Evolutionary conservation across 2,113 vertebrate species (phyloP).

Genomic region (Microcebus ravelobensis): DNA sequence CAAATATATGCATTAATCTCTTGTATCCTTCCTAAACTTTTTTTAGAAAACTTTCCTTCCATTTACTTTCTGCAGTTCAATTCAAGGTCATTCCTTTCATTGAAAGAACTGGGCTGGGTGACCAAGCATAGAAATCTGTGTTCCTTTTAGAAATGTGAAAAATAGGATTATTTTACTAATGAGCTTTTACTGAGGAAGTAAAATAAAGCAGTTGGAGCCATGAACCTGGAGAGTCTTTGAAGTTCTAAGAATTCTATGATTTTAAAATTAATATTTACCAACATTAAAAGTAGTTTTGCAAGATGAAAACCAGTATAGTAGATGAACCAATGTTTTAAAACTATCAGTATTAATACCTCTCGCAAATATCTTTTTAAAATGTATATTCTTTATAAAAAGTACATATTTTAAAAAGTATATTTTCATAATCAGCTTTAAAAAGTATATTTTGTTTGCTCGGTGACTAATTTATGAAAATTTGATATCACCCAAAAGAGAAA

Average conservation of each 20-base stretch:
- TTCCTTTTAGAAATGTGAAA: constrained; percentile 78
- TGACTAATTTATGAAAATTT: constrained; percentile 10
- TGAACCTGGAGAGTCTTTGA: constrained; percentile 16
- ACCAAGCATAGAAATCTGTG: constrained; percentile 72
- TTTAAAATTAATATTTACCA: constrained; percentile 60
- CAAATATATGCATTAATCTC: constrained; percentile 94
- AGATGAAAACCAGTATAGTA: neutral
- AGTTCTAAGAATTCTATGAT: constrained; percentile 38
- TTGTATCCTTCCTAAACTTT: constrained; percentile 90
- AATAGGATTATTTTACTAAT: constrained; percentile 78
- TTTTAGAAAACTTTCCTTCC: constrained; percentile 92
- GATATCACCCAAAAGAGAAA: neutral
- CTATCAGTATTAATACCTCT: neutral
- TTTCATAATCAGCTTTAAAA: neutral
- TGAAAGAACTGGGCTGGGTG: constrained; percentile 82
- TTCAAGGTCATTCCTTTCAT: constrained; percentile 90
- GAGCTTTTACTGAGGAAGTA: constrained; percentile 64
- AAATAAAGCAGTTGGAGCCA: constrained; percentile 42
- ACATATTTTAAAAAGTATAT: neutral
- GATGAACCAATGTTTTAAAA: neutral
- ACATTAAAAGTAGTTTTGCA: neutral
- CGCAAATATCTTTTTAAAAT: neutral
- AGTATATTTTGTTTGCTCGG: neutral
- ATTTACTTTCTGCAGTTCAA: constrained; percentile 91
- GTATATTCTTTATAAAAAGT: neutral